Evolutionary conservation across 2,797 vertebrate genomes (phyloP).

Genomic region (Lepilemur septentrionalis): DNA sequence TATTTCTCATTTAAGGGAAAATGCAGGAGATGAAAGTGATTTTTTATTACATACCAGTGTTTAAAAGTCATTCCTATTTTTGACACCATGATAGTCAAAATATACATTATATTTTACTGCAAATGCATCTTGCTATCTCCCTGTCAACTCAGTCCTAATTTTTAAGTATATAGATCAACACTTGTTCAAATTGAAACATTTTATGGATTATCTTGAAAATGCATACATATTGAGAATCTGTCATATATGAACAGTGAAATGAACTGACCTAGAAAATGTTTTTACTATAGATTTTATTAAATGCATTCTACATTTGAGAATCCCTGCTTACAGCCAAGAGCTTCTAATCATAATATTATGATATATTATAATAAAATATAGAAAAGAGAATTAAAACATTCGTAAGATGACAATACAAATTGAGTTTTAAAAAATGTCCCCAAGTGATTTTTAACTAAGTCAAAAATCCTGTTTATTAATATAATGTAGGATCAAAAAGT

Average conservation of each 20-base stretch:
- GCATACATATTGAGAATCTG: neutral
- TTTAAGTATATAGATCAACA: neutral
- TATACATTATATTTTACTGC: neutral
- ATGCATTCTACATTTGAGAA: neutral
- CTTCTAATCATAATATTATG: neutral
- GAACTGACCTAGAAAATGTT: neutral
- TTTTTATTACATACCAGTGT: neutral
- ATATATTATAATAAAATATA: conserved; percentile 2
- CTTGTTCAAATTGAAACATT: neutral
- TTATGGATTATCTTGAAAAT: neutral
- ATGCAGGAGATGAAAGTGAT: neutral
- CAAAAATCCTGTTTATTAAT: neutral
- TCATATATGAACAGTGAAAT: neutral
- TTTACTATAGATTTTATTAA: neutral
- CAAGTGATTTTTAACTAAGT: conserved; percentile 39
- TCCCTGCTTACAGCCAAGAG: neutral
- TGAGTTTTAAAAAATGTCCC: neutral
- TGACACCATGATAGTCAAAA: conserved; percentile 26
- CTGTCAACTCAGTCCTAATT: neutral
- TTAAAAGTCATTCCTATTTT: conserved; percentile 27
- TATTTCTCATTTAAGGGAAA: neutral
- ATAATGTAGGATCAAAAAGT: neutral
- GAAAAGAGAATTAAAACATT: conserved; percentile 12
- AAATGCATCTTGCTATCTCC: neutral
- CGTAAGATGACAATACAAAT: conserved; percentile 12